Base-by-base conservation (phyloP, 2,113 vertebrate genomes). In the Catagonus wagneri region DNA sequence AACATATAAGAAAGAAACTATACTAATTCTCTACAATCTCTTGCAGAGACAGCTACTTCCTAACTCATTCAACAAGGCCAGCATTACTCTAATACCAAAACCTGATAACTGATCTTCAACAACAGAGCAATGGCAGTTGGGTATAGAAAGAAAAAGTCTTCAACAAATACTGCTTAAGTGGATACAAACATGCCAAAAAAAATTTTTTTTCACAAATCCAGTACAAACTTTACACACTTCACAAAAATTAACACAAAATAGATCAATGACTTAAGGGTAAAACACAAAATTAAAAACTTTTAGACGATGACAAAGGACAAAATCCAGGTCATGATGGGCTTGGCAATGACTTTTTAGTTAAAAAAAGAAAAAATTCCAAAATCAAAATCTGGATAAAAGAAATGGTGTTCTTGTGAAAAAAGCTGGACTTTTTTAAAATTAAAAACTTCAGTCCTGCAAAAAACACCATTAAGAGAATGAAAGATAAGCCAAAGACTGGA, bases 221-320 rank as follows among this genome's bases (percentile, higher is more conserved):
- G 34, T 54, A 95, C 15, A 86, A 27, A 87, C 19, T 34, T 65
- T 65, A 93, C 10, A 80, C 9, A 10, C 11, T 23, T 93, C 36
- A 81, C 84, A 94, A 83, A 60, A 87, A 60, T 32, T 60, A 74
- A 74, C 84, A 44, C 12, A 87, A 44, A 39, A 87, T 39, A 19
- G 2, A 88, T 81, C 17, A 88, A 1, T 69, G 54, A 79, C 44
- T 34, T 39, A 87, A 86, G 29, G 36, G 14, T 50, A 90, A 80
- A 94, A 87, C 69, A 52, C 32, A 69, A 85, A 93, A 86, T 34
- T 68, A 61, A 27, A 69, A 89, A 66, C 71, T 85, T 32, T 56
- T 39, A 34, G 22, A 76, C 85, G 10, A n/a, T 68, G 75, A 58
- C 34, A 68, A 8, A 50, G 10, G 27, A 60, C 44, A 79, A 79